A percentile compares a stretch with the other conserved stretches of the same genome.
Conservation (phyloP, 2,888 invertebrate species). For the Piscicola geometra region DNA sequence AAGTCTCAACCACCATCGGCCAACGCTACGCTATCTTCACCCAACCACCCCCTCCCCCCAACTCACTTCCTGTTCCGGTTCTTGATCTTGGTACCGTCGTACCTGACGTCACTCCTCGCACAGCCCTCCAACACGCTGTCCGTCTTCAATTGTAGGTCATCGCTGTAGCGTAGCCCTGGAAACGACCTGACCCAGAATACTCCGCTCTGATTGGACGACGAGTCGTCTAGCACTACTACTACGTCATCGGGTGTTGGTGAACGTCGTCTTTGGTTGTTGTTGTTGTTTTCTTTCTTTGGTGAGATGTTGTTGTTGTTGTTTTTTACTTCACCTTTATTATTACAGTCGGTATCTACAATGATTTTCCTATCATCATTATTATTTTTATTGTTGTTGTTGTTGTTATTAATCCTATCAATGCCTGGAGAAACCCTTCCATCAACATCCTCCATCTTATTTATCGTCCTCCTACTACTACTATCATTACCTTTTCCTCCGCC, state of each 20-base stretch:
- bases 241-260: constrained; percentile 33
- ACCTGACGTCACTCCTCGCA: constrained; percentile 26
- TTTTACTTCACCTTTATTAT: too few relatives aligned
- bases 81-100: constrained; percentile 24
- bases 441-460: not conserved
- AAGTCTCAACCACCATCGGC: too few relatives aligned
- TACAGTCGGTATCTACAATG: too few relatives aligned
- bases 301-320: not conserved
- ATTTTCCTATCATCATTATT: not conserved
- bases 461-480: not conserved
- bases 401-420: not conserved
- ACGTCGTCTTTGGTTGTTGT: too few relatives aligned
- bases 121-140: constrained; percentile 19
- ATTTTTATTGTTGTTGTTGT: not conserved
- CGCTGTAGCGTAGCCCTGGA: constrained; percentile 12
- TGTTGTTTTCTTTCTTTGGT: not conserved
- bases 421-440: not conserved
- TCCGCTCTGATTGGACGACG: constrained; percentile 20
- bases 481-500: not conserved
- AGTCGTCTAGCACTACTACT: constrained; percentile 26
- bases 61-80: constrained; percentile 25
- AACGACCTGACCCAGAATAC: constrained; percentile 25
- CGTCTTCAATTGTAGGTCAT: constrained; percentile 15
- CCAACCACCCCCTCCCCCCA: too few relatives aligned
- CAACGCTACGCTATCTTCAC: too few relatives aligned